phyloP scores from a whole-genome alignment of 2,888 invertebrate species.

The Polymixis flavicincta region DNA sequence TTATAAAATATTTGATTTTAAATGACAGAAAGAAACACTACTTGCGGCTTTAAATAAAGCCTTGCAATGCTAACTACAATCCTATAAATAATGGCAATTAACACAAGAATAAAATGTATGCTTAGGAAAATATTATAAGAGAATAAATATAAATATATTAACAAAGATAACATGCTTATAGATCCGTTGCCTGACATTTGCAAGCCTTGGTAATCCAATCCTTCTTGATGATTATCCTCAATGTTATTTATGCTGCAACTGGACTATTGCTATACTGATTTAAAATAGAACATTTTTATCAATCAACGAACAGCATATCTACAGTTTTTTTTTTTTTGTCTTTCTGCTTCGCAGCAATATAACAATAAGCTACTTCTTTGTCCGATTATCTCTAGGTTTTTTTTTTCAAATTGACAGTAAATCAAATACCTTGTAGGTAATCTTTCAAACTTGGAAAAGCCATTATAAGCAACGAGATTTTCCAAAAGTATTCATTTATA shows the following conservation, averaged over 20 bases:
- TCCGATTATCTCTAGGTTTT: no score
- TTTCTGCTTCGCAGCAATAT: no score
- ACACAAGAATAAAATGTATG: background rate
- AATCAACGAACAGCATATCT: background rate
- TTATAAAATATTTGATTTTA: background rate
- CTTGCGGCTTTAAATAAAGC: background rate
- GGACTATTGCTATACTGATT: constrained; percentile 1
- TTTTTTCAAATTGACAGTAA: no score
- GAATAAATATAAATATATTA: constrained; percentile 17
- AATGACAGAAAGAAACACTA: background rate
- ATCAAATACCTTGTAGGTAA: background rate
- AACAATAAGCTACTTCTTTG: no score
- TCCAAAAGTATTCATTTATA: background rate
- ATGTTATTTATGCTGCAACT: constrained; percentile 10
- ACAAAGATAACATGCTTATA: background rate
- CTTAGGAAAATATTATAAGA: background rate
- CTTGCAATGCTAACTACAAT: background rate
- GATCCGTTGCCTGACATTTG: background rate
- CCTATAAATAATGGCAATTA: background rate
- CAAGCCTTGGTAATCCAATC: constrained; percentile 7
- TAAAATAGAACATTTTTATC: background rate
- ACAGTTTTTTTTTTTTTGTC: no score
- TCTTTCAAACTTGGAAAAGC: background rate
- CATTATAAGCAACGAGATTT: background rate
- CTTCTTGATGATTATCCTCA: constrained; percentile 7